Evolutionary conservation across 64 coral and sea anemone genomes (phyloP).

Genomic region (Montipora capricornis): DNA sequence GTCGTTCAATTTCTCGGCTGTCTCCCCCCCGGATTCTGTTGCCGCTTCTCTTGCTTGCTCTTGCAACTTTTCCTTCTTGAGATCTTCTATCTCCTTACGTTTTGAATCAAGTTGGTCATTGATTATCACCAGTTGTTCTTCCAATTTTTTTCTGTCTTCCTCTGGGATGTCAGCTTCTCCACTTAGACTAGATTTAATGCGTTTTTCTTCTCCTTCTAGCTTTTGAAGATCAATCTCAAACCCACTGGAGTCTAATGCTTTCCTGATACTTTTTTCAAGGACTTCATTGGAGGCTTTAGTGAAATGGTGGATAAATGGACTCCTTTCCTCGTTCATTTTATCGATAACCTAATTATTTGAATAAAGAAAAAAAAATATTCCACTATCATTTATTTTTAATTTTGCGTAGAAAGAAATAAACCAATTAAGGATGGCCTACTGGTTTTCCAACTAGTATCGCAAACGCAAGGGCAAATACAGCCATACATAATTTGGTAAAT

Average conservation of each 20-base stretch:
- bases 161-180: neutral
- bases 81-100: neutral
- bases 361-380: neutral
- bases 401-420: neutral
- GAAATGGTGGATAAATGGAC: neutral
- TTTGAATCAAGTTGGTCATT: neutral
- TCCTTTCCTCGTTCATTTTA: neutral
- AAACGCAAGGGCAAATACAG: no score
- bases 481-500: no score
- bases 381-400: neutral
- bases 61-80: neutral
- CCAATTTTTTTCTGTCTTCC: neutral
- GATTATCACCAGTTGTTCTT: neutral
- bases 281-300: neutral
- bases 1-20: neutral
- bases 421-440: neutral
- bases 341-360: neutral
- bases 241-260: conserved; percentile 1
- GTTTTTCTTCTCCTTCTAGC: neutral
- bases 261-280: neutral
- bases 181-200: neutral
- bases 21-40: neutral
- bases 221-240: neutral
- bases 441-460: neutral
- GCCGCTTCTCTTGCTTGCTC: neutral